Base-by-base conservation (phyloP, 2,113 vertebrate species). In the Neogobius melanostomus region DNA sequence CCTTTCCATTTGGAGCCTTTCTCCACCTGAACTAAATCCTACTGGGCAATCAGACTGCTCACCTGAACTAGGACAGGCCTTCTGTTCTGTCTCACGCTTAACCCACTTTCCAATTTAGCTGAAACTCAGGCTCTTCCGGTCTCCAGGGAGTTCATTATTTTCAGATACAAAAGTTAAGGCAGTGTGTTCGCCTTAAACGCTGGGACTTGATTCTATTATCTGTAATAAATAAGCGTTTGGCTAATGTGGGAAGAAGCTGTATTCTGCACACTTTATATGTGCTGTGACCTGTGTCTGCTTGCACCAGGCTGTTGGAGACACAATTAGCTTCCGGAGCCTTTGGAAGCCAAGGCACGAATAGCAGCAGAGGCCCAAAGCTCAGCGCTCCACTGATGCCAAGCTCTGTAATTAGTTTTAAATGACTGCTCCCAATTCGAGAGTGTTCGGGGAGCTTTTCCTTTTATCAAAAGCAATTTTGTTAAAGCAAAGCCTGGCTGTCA, bases 341-440 rank as follows among this genome's bases (percentile, higher is more conserved):
- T 59, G 28, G 52, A 53, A 53, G 52, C 16, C 45, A 44, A 36
- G 6, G 46, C n/a, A n/a, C 17, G 16, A 56, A 16, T 71, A 21
- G 46, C 61, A 28, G 2, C 36, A 10, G 47, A 49, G 46, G n/a
- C 50, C 46, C 47, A 28, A 64, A 46, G 11, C 60, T 46, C 42
- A 5, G 42, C 21, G 54, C 11, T 49, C 8, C 17, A 15, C 45
- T 57, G 62, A 65, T 48, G 60, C 61, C 45, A 47, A 12, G 4
- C n/a, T 42, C 16, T 36, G 28, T 57, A 50, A 72, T 57, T n/a
- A 56, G 51, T 72, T 49, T 65, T 36, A 57, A 65, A 65, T 64
- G 9, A 64, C 60, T 64, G 60, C 17, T 43, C 43, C 44, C 15
- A 49, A 42, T 61, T 57, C 47, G 12, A 49, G 46, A 47, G 48